These are phyloP conservation scores for Lasioglossum calceatum DNA, from an alignment of 2,888 invertebrate species.

Conservation along the genomic window DNA sequence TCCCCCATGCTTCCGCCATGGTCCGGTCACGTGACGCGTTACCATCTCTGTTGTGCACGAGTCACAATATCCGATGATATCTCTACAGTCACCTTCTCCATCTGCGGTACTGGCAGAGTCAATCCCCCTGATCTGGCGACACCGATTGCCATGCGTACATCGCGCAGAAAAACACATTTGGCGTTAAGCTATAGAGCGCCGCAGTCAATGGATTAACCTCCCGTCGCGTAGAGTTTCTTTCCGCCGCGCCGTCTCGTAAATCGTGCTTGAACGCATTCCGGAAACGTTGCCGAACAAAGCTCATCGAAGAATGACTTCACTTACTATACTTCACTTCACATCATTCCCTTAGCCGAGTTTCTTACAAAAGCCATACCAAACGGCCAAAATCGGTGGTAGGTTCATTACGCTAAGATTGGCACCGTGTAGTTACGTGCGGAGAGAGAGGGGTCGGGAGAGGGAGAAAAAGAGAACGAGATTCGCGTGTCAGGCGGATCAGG, in stretches of 20 bases:
- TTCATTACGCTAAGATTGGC: slow-evolving; percentile 75
- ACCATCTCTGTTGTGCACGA: too few species aligned
- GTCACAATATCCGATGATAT: too few species aligned
- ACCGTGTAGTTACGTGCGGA: slow-evolving; percentile 74
- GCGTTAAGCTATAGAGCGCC: not conserved
- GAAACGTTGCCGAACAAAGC: slow-evolving; percentile 73
- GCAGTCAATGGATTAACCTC: not conserved
- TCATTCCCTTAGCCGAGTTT: slow-evolving; percentile 34
- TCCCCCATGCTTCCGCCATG: too few species aligned
- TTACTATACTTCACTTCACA: slow-evolving; percentile 14
- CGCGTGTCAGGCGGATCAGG: slow-evolving; percentile 47
- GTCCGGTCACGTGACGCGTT: too few species aligned
- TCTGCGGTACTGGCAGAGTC: too few species aligned
- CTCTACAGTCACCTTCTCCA: too few species aligned
- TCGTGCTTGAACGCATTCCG: slow-evolving; percentile 10
- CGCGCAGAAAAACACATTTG: not conserved
- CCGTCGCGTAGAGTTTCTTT: not conserved
- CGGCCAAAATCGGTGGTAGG: slow-evolving; percentile 60
- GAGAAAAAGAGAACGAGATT: not conserved
- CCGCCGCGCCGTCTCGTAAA: not conserved
- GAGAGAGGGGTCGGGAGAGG: slow-evolving; percentile 1
- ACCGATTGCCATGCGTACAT: not conserved
- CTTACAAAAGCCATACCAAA: slow-evolving; percentile 69
- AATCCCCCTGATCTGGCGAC: too few species aligned
- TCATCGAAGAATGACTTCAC: slow-evolving; percentile 69